Evolutionary conservation across 1,140 invertebrate species (phyloP).

Genomic region (Plodia interpunctella): DNA sequence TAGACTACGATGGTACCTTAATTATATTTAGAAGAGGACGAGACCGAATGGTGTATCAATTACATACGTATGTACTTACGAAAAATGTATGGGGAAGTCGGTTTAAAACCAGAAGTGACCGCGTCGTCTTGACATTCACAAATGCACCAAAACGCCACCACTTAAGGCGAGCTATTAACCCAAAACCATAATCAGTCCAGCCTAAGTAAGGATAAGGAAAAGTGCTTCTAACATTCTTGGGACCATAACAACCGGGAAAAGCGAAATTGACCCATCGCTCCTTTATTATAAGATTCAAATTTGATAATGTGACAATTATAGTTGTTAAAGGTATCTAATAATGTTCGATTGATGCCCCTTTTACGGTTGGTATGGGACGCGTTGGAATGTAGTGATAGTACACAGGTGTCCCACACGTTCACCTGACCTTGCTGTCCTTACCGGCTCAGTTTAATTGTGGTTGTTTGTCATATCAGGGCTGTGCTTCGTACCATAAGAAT

Average conservation of each 20-base stretch:
- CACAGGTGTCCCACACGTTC: neutral
- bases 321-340: neutral
- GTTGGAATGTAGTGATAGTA: neutral
- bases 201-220: neutral
- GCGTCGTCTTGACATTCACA: too few species aligned
- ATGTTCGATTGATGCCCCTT: neutral
- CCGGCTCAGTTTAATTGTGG: neutral
- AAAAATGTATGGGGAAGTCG: too few species aligned
- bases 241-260: neutral
- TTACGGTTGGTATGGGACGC: neutral
- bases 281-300: neutral
- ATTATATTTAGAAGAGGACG: too few species aligned
- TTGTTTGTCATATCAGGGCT: too few species aligned
- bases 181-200: neutral
- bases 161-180: neutral
- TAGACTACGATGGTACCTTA: too few species aligned
- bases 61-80: too few species aligned
- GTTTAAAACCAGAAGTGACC: too few species aligned
- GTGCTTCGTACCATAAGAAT: too few species aligned
- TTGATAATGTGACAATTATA: neutral
- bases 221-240: neutral
- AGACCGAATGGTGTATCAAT: too few species aligned
- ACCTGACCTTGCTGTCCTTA: too few species aligned
- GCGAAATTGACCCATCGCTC: neutral
- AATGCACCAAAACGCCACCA: neutral